Conservation (phyloP, 1,140 invertebrate genomes). For the Aphaenogaster rudis region DNA sequence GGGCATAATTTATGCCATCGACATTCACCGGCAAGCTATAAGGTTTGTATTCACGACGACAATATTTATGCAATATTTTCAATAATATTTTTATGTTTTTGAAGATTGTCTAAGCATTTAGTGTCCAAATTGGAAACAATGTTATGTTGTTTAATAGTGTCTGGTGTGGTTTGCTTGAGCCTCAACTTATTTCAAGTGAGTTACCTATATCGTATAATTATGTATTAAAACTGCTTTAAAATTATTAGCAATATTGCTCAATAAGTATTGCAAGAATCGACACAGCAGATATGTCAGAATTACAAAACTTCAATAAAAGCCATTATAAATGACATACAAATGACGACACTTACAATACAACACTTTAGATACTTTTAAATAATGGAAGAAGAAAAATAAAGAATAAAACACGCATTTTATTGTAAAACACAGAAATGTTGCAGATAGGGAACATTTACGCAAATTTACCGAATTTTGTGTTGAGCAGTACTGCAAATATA, state of each 20-base stretch:
- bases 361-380: too few species aligned
- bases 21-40: constrained; percentile 20
- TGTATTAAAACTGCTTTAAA: background rate
- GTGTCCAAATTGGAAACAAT: background rate
- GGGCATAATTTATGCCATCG: background rate
- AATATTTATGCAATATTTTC: background rate
- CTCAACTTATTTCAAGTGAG: constrained; percentile 14
- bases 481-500: too few species aligned
- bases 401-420: too few species aligned
- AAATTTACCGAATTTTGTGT: too few species aligned
- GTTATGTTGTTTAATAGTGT: background rate
- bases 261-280: background rate
- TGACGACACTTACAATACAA: too few species aligned
- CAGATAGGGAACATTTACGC: too few species aligned
- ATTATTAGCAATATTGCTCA: background rate
- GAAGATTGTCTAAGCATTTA: background rate
- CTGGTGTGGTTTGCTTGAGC: background rate
- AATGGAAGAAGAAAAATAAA: too few species aligned
- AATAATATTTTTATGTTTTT: constrained; percentile 2
- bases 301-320: background rate
- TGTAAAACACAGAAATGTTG: too few species aligned
- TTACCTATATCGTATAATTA: background rate
- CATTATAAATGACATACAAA: background rate
- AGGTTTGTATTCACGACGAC: background rate
- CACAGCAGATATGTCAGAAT: background rate